Percentiles rank a stretch among this genome's conserved stretches.
Evolutionary conservation across 2,888 invertebrate genomes (phyloP).

Genomic region (Parochlus steinenii): DNA sequence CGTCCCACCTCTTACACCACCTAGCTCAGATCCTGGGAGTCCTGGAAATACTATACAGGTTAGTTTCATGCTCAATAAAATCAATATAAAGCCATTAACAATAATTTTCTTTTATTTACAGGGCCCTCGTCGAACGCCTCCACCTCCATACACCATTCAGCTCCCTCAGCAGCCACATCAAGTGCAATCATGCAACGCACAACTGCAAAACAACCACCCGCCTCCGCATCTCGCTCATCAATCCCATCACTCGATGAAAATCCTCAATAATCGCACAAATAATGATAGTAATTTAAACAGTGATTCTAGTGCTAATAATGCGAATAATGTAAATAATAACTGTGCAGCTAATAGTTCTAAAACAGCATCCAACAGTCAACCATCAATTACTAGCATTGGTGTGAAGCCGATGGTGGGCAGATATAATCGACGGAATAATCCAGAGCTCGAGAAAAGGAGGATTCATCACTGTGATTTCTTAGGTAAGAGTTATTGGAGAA

Average conservation of each 20-base stretch:
- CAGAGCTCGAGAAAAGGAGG: conserved; percentile 85
- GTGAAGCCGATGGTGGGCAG: conserved; percentile 36
- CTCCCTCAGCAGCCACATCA: conserved; percentile 23
- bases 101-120: conserved; percentile 20
- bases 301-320: conserved; percentile 10
- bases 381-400: conserved; percentile 24
- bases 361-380: conserved; percentile 19
- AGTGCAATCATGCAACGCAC: too few species aligned
- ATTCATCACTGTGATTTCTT: conserved; percentile 95
- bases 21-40: conserved; percentile 75
- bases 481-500: too few species aligned
- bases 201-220: conserved; percentile 11
- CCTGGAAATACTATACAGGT: conserved; percentile 52
- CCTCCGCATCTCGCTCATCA: conserved; percentile 12
- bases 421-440: conserved; percentile 91
- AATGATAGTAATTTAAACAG: conserved; percentile 12
- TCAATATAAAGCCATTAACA: background rate
- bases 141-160: conserved; percentile 49
- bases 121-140: conserved; percentile 53
- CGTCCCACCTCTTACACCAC: conserved; percentile 72
- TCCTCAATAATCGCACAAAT: conserved; percentile 5
- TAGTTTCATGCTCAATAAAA: too few species aligned
- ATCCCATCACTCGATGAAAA: conserved; percentile 9
- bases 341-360: conserved; percentile 15
- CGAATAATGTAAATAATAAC: conserved; percentile 14